Percentiles rank a stretch among this genome's conserved stretches.
Conservation (phyloP, 2,888 invertebrate species). For the Seira sanloemensis region DNA sequence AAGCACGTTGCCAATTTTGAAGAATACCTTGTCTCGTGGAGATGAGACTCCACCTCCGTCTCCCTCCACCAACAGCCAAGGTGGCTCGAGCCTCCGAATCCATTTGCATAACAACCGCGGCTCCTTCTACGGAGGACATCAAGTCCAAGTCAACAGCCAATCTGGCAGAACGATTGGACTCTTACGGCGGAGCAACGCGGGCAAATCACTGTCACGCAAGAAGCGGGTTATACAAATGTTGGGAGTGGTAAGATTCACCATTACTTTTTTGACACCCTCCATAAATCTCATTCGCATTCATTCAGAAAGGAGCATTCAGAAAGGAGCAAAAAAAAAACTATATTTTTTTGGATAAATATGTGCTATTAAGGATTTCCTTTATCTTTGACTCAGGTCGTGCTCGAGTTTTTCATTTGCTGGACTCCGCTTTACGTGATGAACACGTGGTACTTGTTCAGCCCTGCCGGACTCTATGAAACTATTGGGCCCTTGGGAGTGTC, state of each 20-base stretch:
- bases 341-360: too few relatives aligned
- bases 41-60: constrained; percentile 41
- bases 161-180: constrained; percentile 46
- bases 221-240: constrained; percentile 81
- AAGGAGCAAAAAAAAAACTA: too few relatives aligned
- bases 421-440: constrained; percentile 81
- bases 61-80: constrained; percentile 16
- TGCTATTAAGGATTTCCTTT: too few relatives aligned
- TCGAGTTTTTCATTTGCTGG: constrained; percentile 85
- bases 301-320: too few relatives aligned
- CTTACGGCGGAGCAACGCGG: constrained; percentile 76
- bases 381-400: too few relatives aligned
- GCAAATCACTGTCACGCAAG: constrained; percentile 77
- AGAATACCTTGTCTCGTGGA: constrained; percentile 26
- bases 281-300: too few relatives aligned
- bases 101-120: constrained; percentile 32
- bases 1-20: constrained; percentile 27
- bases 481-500: constrained; percentile 78
- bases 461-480: constrained; percentile 77
- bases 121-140: constrained; percentile 49
- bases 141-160: constrained; percentile 47
- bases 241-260: constrained; percentile 78
- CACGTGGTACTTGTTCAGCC: constrained; percentile 79
- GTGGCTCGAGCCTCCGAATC: constrained; percentile 47
- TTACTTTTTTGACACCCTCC: too few relatives aligned